Conservation (phyloP, 2,797 vertebrate species). For the Ctenopoma multispine region DNA sequence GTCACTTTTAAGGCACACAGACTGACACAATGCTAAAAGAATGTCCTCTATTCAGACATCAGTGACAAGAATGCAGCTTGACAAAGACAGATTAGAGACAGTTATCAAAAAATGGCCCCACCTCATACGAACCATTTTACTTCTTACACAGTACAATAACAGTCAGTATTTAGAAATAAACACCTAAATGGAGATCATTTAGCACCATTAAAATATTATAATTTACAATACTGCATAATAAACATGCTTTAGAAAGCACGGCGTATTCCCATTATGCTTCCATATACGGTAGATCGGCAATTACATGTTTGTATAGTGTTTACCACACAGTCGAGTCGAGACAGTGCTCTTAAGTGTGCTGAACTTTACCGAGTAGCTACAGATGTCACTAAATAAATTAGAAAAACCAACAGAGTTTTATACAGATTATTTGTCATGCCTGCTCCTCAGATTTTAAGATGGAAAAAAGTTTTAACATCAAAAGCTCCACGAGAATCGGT, state of each 20-base stretch:
- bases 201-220: no score
- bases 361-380: not conserved
- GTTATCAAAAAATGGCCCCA: conserved; percentile 53
- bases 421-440: not conserved
- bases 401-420: not conserved
- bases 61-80: conserved; percentile 64
- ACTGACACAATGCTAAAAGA: conserved; percentile 70
- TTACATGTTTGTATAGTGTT: not conserved
- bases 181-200: no score
- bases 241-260: conserved; percentile 2
- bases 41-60: conserved; percentile 75
- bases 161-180: not conserved
- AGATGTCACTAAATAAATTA: not conserved
- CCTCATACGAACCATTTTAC: conserved; percentile 26
- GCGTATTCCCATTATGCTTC: not conserved
- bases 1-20: conserved; percentile 25
- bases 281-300: not conserved
- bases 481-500: not conserved
- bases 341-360: not conserved
- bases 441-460: not conserved
- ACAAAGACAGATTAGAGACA: conserved; percentile 67
- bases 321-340: not conserved
- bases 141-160: conserved; percentile 4
- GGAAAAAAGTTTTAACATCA: conserved; percentile 1
- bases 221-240: not conserved